Conservation (phyloP, 2,113 vertebrate genomes). For the Epinephelus cyanopodus region DNA sequence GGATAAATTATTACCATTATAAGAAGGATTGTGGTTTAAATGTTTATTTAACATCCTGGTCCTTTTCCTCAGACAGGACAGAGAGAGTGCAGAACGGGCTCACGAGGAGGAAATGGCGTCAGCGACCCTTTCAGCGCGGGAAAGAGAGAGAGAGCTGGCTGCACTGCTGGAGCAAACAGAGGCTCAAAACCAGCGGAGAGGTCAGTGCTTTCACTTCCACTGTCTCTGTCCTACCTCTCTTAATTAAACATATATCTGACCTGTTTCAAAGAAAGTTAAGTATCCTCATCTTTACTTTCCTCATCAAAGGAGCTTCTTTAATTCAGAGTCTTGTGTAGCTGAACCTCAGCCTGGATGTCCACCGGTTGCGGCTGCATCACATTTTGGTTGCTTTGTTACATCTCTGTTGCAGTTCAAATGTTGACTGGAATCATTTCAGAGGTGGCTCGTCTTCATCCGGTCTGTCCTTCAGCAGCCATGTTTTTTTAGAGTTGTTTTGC, state of each 20-base stretch:
- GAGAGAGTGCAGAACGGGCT: slow-evolving; percentile 88
- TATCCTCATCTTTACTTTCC: not conserved
- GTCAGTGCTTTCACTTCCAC: slow-evolving; percentile 78
- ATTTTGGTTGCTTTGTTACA: not conserved
- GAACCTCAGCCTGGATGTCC: not conserved
- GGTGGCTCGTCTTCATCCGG: not conserved
- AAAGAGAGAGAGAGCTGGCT: slow-evolving; percentile 90
- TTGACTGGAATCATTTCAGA: not conserved
- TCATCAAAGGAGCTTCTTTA: not conserved
- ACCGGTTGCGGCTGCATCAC: not conserved
- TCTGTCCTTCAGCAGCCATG: slow-evolving; percentile 2
- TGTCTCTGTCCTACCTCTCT: not conserved
- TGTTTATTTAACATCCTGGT: not conserved
- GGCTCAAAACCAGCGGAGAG: slow-evolving; percentile 91
- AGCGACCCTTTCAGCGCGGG: slow-evolving; percentile 88
- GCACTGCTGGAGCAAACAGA: slow-evolving; percentile 93
- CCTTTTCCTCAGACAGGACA: slow-evolving; percentile 87
- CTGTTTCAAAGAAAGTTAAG: not conserved
- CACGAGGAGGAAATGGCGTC: slow-evolving; percentile 87
- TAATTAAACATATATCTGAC: not conserved
- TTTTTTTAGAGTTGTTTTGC: not conserved
- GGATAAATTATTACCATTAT: not conserved
- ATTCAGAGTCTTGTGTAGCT: not conserved
- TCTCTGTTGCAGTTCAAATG: not conserved
- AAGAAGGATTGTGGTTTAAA: slow-evolving; percentile 41